phyloP scores from a whole-genome alignment of 2,797 vertebrate genomes.

The Lacerta bilineata region DNA sequence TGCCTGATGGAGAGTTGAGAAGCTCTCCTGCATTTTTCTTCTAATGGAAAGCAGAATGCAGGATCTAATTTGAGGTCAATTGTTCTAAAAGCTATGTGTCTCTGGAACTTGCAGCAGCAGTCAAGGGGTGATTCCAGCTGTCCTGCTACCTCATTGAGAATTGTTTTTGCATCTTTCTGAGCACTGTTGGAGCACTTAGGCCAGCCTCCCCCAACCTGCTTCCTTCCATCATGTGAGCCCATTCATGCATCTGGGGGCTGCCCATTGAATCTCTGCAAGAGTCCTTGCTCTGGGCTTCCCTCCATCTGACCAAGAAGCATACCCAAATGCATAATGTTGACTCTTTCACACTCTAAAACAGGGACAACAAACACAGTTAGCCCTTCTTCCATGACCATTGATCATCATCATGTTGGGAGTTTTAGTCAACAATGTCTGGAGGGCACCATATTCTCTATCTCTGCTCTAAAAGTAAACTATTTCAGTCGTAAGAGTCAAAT shows the following conservation, averaged over 20 bases:
- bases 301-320: not conserved
- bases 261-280: not conserved
- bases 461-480: not conserved
- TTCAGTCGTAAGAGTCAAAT: not conserved
- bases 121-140: slow-evolving; percentile 24
- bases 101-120: not conserved
- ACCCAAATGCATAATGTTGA: not conserved
- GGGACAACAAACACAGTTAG: too few relatives aligned
- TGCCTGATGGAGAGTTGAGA: slow-evolving; percentile 19
- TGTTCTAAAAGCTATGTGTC: slow-evolving; percentile 29
- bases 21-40: not conserved
- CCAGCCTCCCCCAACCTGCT: too few relatives aligned
- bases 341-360: not conserved
- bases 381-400: too few relatives aligned
- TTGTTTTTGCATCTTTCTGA: not conserved
- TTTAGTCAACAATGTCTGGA: not conserved
- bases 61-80: slow-evolving; percentile 35
- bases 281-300: not conserved
- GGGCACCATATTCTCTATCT: not conserved
- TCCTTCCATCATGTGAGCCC: too few relatives aligned
- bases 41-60: slow-evolving; percentile 20
- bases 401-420: too few relatives aligned
- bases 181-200: too few relatives aligned
- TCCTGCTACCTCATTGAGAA: too few relatives aligned
- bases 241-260: not conserved